These are phyloP conservation scores for Plotosus lineatus DNA, from an alignment of 2,113 vertebrate genomes.

Conservation along the genomic window DNA sequence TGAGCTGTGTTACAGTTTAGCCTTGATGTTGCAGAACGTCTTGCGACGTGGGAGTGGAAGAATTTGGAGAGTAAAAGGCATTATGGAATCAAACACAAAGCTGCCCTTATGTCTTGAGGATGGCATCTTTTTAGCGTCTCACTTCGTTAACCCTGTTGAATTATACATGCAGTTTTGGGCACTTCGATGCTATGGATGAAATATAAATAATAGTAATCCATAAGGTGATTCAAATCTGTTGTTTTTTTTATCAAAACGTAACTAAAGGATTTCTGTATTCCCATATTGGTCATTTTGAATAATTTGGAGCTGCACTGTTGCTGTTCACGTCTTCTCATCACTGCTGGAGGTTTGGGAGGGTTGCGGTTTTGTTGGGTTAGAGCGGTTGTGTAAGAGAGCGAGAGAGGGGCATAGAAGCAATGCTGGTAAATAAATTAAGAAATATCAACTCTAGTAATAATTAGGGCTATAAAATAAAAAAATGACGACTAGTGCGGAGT, in stretches of 20 bases:
- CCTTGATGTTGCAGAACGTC: conserved; percentile 36
- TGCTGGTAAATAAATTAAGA: not conserved
- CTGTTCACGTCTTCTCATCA: not conserved
- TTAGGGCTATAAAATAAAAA: no score
- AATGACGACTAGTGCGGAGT: no score
- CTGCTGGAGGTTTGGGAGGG: not conserved
- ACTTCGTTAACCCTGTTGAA: conserved; percentile 38
- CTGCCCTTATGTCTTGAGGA: conserved; percentile 45
- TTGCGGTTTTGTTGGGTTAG: no score
- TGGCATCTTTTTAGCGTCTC: conserved; percentile 32
- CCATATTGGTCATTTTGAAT: not conserved
- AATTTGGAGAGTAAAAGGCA: conserved; percentile 50
- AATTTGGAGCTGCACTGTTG: not conserved
- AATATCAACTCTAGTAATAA: not conserved
- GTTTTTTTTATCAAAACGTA: conserved; percentile 15
- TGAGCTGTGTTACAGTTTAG: conserved; percentile 10
- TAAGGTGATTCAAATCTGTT: not conserved
- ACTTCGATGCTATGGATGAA: conserved; percentile 30
- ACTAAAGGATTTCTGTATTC: not conserved
- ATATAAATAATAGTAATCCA: not conserved
- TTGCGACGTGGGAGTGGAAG: conserved; percentile 53
- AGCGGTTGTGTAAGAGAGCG: no score
- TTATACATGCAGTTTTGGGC: conserved; percentile 47
- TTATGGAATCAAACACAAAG: conserved; percentile 38
- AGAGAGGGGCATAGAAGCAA: not conserved